Percentiles rank a stretch among this genome's conserved stretches.
phyloP scores from a whole-genome alignment of 2,888 invertebrate species.

The Rotaria macrura region DNA sequence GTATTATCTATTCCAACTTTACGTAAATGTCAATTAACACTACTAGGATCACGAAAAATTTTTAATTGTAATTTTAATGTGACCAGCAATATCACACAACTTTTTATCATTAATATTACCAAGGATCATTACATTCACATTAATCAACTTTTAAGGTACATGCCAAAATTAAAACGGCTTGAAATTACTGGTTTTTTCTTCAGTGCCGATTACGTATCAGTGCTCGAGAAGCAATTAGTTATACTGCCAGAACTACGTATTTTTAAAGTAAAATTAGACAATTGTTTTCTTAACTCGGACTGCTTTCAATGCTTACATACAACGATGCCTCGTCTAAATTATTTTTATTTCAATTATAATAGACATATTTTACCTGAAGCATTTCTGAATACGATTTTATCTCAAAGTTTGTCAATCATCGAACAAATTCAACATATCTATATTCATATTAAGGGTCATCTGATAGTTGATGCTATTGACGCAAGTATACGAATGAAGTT shows the following conservation, averaged over 20 bases:
- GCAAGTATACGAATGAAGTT: neutral
- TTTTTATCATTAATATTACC: neutral
- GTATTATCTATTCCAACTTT: neutral
- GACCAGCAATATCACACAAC: neutral
- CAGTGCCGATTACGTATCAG: neutral
- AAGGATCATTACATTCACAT: neutral
- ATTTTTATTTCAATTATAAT: neutral
- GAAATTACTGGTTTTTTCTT: neutral
- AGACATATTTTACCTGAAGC: neutral
- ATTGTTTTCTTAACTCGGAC: neutral
- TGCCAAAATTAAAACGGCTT: neutral
- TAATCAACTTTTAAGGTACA: neutral
- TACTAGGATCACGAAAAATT: neutral
- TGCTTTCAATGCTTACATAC: neutral
- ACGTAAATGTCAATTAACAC: neutral
- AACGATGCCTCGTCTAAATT: neutral
- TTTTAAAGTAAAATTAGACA: neutral
- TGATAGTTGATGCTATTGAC: neutral
- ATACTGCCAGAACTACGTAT: neutral
- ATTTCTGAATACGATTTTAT: neutral
- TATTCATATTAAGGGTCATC: neutral
- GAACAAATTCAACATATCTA: neutral
- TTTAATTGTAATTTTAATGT: neutral
- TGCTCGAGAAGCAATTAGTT: neutral
- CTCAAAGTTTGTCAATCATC: neutral